A percentile compares a stretch with the other conserved stretches of the same genome.
phyloP scores from a whole-genome alignment of 2,797 vertebrate species.

The Triplophysa yarkandensis region DNA sequence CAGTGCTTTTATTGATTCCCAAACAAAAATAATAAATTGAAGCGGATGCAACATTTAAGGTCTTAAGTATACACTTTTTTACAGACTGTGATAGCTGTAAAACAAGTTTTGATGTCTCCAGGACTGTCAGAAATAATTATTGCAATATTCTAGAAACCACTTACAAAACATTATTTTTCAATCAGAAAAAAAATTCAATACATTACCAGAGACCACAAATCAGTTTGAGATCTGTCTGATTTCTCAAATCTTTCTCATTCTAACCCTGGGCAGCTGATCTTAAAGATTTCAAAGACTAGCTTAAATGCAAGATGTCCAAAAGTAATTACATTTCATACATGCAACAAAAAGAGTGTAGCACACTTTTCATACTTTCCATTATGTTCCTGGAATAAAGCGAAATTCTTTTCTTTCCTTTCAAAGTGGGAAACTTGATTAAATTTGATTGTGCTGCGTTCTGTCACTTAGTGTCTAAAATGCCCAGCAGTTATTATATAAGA shows the following conservation, averaged over 20 bases:
- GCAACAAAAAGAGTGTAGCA: not conserved
- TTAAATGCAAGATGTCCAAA: conserved; percentile 12
- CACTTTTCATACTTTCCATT: not conserved
- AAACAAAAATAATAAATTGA: not conserved
- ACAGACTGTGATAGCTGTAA: not conserved
- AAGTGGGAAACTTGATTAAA: conserved; percentile 9
- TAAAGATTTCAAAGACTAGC: not conserved
- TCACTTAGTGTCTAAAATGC: conserved; percentile 17
- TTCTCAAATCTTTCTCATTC: not conserved
- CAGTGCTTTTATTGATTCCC: not conserved
- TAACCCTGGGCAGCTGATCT: not conserved
- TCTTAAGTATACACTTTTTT: not conserved
- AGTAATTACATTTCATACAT: conserved; percentile 8
- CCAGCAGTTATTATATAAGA: conserved; percentile 11
- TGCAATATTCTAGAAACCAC: not conserved
- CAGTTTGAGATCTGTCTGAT: not conserved
- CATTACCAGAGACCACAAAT: too few species aligned
- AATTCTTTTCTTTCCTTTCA: not conserved
- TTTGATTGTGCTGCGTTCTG: conserved; percentile 14
- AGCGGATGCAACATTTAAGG: not conserved
- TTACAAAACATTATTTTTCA: too few species aligned
- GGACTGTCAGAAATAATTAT: not conserved
- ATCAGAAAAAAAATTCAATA: too few species aligned
- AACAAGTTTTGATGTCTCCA: not conserved
- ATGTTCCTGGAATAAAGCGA: conserved; percentile 14